Evolutionary conservation across 2,888 invertebrate genomes (phyloP), one percentile per base, ranked within the genome.

Genomic region (Tipula vernalis): DNA sequence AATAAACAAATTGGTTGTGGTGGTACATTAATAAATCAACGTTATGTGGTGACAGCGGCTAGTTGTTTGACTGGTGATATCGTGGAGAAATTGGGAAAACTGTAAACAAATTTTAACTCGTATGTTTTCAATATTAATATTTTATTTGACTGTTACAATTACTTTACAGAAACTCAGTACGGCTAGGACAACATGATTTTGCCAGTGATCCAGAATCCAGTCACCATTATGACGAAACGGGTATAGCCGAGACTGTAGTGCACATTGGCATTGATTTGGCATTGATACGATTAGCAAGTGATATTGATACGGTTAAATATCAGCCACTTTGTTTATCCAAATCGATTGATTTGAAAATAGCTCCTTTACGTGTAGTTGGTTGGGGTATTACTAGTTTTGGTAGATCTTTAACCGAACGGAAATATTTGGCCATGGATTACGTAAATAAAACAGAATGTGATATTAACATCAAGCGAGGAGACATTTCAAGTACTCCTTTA

Each of bases 21-120:
- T 0, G 96, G 96, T 0, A 95, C 95, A 8, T 91, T 96, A 83
- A 95, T 96, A 89, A 94, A 93, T 87, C 91, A 92, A 0, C 92
- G 92, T 88, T 95, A 95, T 89, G 93, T 95, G 0, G 89, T 95
- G 87, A 95, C 95, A 0, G 95, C 95, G 0, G 95, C 94, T 1
- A 95, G 95, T 89, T 88, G 88, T 86, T 36, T 87, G 10, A 41
- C 15, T 5, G 88, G 88, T 6, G 84, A 84, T n/a, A 84, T 36
- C 5, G 84, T 39, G 5, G 13, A 84, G 5, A 36, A 36, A 2
- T 83, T 83, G 2, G 84, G 84, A 8, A 36, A 36, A 36, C 5
- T 84, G 84, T 83, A 83, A 83, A 0, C 28, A 28, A 28, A 28
- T 28, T 28, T 1, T 2, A 28, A 10, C 12, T 28, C 28, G 5